phyloP scores from a whole-genome alignment of 2,797 vertebrate genomes.

The Mareca strepera region DNA sequence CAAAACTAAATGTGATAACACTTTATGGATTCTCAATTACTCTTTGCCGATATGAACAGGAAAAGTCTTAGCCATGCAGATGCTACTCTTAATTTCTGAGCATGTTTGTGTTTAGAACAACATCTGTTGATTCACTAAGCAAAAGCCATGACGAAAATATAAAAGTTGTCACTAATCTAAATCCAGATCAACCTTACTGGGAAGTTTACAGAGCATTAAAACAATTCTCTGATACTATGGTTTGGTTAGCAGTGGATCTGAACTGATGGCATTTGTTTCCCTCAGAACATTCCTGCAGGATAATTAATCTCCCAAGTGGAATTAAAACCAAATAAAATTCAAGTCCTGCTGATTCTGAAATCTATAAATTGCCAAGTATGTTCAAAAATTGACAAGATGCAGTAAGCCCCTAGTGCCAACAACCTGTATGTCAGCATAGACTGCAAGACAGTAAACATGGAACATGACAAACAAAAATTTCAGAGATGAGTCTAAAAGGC shows the following conservation, averaged over 20 bases:
- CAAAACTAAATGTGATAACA: background rate
- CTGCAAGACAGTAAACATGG: background rate
- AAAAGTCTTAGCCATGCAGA: background rate
- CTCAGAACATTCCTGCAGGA: background rate
- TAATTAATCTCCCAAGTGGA: background rate
- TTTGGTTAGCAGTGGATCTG: background rate
- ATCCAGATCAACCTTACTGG: background rate
- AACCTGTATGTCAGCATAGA: background rate
- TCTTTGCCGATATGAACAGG: background rate
- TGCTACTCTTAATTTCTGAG: background rate
- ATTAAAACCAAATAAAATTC: background rate
- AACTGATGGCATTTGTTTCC: background rate
- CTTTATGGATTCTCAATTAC: background rate
- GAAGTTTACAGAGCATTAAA: background rate
- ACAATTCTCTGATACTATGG: background rate
- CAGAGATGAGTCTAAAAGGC: background rate
- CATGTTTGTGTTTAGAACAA: background rate
- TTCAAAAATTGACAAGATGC: background rate
- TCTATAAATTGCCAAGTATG: background rate
- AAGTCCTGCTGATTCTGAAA: background rate
- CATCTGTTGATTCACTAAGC: background rate
- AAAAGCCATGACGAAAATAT: background rate
- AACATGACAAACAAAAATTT: background rate
- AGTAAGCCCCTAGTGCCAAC: background rate
- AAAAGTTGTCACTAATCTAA: background rate